These are phyloP conservation scores for Himalopsyche kuldschensis DNA, from an alignment of 2,888 invertebrate genomes.

Conservation along the genomic window DNA sequence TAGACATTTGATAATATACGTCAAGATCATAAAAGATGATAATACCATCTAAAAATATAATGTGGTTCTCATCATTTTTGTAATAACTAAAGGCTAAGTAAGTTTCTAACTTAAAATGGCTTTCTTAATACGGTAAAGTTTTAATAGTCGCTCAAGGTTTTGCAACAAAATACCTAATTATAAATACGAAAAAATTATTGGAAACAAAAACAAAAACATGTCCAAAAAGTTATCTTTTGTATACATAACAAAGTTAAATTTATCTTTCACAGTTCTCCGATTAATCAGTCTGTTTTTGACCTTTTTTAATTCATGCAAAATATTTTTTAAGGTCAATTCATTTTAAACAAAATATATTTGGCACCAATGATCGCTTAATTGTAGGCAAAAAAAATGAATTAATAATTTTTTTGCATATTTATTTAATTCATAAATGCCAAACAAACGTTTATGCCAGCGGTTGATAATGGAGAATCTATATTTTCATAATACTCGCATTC, in stretches of 20 bases:
- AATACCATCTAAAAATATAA: background rate
- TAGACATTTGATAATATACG: background rate
- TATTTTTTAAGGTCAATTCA: background rate
- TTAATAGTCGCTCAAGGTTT: background rate
- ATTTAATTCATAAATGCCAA: no score
- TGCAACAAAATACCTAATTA: background rate
- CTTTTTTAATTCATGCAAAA: background rate
- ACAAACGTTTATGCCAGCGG: no score
- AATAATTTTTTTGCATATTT: no score
- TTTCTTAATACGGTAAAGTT: background rate
- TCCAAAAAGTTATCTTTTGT: no score
- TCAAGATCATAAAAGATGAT: background rate
- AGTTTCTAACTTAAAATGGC: no score
- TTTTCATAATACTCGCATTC: no score
- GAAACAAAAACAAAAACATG: no score
- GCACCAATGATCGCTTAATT: background rate
- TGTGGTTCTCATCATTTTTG: no score
- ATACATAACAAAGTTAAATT: background rate
- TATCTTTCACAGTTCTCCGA: background rate
- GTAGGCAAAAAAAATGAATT: background rate
- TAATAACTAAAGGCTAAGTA: no score
- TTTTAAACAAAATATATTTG: background rate
- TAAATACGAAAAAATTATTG: no score
- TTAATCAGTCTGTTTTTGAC: background rate
- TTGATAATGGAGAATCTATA: no score